A percentile compares a stretch with the other conserved stretches of the same genome.
phyloP scores from a whole-genome alignment of 2,113 vertebrate genomes.

The Rafetus swinhoei region DNA sequence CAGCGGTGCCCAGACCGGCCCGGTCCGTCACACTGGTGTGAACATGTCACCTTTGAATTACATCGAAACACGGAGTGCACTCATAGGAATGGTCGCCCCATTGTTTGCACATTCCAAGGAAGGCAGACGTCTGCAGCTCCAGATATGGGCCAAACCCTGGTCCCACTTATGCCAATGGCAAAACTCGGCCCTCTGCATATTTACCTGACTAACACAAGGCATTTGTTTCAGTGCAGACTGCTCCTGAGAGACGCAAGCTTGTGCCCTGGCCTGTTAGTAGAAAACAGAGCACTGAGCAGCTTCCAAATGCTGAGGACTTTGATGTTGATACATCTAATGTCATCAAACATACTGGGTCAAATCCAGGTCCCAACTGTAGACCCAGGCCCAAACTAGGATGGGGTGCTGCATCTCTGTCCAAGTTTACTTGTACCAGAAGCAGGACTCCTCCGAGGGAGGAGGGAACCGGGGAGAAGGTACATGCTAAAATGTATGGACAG shows the following conservation, averaged over 20 bases:
- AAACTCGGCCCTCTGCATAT: rapidly evolving
- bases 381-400: not conserved
- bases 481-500: not conserved
- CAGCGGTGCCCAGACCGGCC: too few relatives aligned
- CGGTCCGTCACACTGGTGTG: too few relatives aligned
- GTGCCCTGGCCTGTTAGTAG: not conserved
- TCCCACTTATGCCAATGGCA: rapidly evolving
- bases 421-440: not conserved
- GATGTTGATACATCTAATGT: rapidly evolving
- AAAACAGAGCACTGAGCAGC: not conserved
- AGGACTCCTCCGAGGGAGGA: not conserved
- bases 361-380: not conserved
- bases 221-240: not conserved
- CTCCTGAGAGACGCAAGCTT: not conserved
- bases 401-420: not conserved
- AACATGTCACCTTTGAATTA: not conserved
- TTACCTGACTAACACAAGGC: not conserved
- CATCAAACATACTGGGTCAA: not conserved
- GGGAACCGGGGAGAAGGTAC: not conserved
- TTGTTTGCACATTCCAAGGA: rapidly evolving
- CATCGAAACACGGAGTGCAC: too few relatives aligned
- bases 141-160: rapidly evolving
- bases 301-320: not conserved
- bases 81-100: rapidly evolving
- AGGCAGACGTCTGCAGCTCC: not conserved